These are phyloP conservation scores for Pangasius djambal DNA, from an alignment of 2,797 vertebrate species.

Conservation along the genomic window DNA sequence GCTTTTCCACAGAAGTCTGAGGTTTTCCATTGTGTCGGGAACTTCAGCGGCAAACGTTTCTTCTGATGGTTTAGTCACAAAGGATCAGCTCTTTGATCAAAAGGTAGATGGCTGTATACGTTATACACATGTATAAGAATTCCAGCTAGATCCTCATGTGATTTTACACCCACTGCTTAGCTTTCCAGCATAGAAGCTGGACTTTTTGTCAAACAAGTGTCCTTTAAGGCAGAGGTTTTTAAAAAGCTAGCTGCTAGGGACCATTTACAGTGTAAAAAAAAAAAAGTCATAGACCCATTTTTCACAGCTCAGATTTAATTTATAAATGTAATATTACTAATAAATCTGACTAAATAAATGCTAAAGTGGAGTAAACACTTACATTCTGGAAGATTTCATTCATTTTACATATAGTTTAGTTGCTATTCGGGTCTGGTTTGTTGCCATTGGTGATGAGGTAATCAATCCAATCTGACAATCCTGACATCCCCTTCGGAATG, in stretches of 20 bases:
- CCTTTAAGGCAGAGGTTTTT: neutral
- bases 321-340: neutral
- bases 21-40: conserved; percentile 40
- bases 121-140: conserved; percentile 15
- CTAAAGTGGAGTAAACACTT: neutral
- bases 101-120: neutral
- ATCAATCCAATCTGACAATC: neutral
- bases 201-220: neutral
- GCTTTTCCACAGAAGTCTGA: conserved; percentile 32
- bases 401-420: neutral
- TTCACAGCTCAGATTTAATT: neutral
- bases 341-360: neutral
- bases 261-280: neutral
- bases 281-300: neutral
- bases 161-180: neutral
- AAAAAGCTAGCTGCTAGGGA: neutral
- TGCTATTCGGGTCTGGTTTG: neutral
- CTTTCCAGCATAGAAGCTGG: neutral
- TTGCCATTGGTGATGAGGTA: neutral
- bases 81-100: conserved; percentile 4
- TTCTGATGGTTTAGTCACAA: conserved; percentile 27
- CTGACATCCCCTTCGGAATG: neutral
- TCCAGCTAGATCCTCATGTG: neutral
- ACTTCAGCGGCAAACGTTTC: neutral
- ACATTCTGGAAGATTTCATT: neutral